phyloP scores from a whole-genome alignment of 2,888 invertebrate genomes.

The Eudemis profundana region DNA sequence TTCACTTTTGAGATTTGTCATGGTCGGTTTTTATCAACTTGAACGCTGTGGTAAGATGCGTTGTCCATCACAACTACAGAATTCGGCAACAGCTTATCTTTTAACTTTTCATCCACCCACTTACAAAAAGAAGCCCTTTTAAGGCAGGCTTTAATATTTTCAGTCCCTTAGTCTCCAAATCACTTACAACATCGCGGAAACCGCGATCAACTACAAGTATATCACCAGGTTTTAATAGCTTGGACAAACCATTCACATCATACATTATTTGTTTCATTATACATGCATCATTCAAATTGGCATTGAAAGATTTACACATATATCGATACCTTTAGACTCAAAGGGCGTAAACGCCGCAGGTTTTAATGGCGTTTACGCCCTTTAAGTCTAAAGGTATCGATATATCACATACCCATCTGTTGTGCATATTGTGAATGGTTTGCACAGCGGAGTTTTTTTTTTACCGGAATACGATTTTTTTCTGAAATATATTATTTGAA shows the following conservation, averaged over 20 bases:
- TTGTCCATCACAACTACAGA: too few species aligned
- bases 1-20: conserved; percentile 45
- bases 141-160: neutral
- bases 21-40: conserved; percentile 48
- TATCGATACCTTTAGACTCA: too few species aligned
- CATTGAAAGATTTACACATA: neutral
- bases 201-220: neutral
- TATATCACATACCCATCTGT: too few species aligned
- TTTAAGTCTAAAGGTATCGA: too few species aligned
- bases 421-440: neutral
- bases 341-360: too few species aligned
- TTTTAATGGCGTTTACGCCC: too few species aligned
- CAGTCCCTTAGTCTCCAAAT: conserved; percentile 1
- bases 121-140: too few species aligned
- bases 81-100: too few species aligned
- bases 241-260: neutral
- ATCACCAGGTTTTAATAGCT: conserved; percentile 4
- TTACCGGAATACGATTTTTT: neutral
- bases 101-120: too few species aligned
- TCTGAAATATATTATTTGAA: neutral
- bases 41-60: conserved; percentile 46
- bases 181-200: neutral
- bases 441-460: conserved; percentile 1
- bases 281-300: neutral
- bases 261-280: neutral